Evolutionary conservation across 2,113 vertebrate species (phyloP), one percentile per base, ranked within the genome.

Genomic region (Chaetodon trifascialis): DNA sequence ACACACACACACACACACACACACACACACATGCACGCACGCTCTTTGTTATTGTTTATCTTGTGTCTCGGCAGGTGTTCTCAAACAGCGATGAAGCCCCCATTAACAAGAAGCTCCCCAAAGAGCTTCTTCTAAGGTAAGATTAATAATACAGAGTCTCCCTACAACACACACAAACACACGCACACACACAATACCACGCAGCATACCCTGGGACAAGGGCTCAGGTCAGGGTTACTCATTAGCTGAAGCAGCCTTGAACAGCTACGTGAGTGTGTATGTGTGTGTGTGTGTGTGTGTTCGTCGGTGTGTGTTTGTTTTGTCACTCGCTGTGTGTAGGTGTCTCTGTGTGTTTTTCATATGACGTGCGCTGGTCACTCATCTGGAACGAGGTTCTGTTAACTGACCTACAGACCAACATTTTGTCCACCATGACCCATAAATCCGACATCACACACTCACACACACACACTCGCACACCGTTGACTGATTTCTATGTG

Each of bases 81-180:
- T 97, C 96, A 94, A 98, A 93, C 95, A 98, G 92, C 68, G 97
- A 99, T 95, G 97, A 99, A 94, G 97, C 97, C 79, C 96, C 96
- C 86, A 98, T 99, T 94, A 99, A 99, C 94, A 99, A 97, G 95
- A 98, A 98, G 93, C 96, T 99, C 86, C 97, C 97, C 80, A 99
- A 99, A 96, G 97, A 99, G 93, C 97, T 99, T 85, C 97, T 98
- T 36, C 95, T 99, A 93, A 97, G 97, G 97, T 99, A 90, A 92
- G 89, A 71, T 58, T 83, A 75, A 74, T 78, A 66, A 54, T 42
- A 49, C n/a, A 2, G 7, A 69, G 51, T 30, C 16, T 19, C 36
- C 59, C 42, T 3, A 15, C 12, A 15, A 16, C 67, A 70, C 59
- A 56, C 65, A 42, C 44, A 59, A 36, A 34, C 67, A 65, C 59